Base-by-base conservation (phyloP, 1,140 invertebrate genomes). In the Dendrolimus kikuchii region DNA sequence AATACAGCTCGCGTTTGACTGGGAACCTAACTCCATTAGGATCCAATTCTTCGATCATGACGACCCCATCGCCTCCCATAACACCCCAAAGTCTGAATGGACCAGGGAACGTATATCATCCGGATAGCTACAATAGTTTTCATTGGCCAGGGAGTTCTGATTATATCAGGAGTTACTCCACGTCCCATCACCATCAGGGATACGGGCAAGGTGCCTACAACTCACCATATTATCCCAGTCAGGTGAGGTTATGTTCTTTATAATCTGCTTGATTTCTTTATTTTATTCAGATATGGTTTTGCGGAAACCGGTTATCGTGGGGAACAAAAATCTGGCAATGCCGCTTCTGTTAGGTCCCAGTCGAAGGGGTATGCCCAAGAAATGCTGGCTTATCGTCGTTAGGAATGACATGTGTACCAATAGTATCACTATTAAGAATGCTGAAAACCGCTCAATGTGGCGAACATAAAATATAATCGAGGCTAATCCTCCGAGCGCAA, bases 31-130 rank as follows among this genome's bases (percentile, higher is more conserved):
- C 91, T 41, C 90, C 91, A 1, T 69, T 91, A 57, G 91, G 91
- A 7, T 91, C 90, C 39, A 92, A 90, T 60, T 90, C 89, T 5
- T 90, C 90, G 50, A 91, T 91, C 2, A 89, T 90, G 81, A 91
- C 91, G 2, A 92, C 91, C 0, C 91, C 91, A 0, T 92, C 91
- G 9, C 91, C 91, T 36, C 90, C 91, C 8, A 90, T 90, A 7
- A 90, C 89, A 37, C 89, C 89, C 9, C 88, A 90, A 42, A 89
- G 87, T 51, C 59, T 86, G 58, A 85, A 83, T 47, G 82, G 87
- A 7, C 77, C 87, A 8, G 82, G 88, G 7, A 78, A 86, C 36
- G 77, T 83, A 36, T 89, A 89, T 42, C 88, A 89, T 51, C 86
- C 88, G 51, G 89, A 89, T n/a, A 85, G 74, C 40, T 90, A 89